These are phyloP conservation scores for Scaptodrosophila latifasciaeformis DNA, from an alignment of 2,888 invertebrate genomes.

Conservation along the genomic window DNA sequence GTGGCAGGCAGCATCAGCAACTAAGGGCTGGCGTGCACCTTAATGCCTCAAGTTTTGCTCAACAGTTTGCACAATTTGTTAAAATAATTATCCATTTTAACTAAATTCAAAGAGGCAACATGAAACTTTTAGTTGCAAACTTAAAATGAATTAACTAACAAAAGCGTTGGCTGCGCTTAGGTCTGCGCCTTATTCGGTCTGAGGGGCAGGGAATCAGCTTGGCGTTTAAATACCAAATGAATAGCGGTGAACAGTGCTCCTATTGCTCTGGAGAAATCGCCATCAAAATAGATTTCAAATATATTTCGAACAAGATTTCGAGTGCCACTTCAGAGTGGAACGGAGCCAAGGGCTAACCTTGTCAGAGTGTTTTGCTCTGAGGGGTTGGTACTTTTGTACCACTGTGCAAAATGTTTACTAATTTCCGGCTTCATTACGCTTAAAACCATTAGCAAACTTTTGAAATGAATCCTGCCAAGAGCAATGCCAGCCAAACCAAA, in stretches of 20 bases:
- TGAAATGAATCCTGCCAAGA: constrained; percentile 43
- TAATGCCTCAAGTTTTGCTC: constrained; percentile 37
- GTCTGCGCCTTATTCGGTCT: no score
- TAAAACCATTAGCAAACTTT: constrained; percentile 64
- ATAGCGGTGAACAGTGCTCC: no score
- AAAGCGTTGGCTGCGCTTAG: constrained; percentile 35
- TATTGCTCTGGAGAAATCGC: no score
- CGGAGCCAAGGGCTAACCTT: no score
- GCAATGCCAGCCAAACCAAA: constrained; percentile 2
- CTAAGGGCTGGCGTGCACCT: constrained; percentile 6
- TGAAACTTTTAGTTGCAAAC: constrained; percentile 58
- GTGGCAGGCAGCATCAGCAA: neutral
- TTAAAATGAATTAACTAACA: constrained; percentile 55
- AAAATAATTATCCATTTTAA: constrained; percentile 63
- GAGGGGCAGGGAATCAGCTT: no score
- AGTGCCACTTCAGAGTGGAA: no score
- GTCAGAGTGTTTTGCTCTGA: no score
- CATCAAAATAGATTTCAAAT: no score
- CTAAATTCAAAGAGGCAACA: constrained; percentile 60
- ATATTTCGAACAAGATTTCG: no score
- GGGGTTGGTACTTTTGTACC: constrained; percentile 17
- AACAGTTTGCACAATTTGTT: constrained; percentile 58
- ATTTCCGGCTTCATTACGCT: constrained; percentile 67
- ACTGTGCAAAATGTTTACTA: constrained; percentile 57
- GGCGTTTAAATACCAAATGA: constrained; percentile 28